Evolutionary conservation across 2,797 vertebrate genomes (phyloP).

Genomic region (Sarcoramphus papa): DNA sequence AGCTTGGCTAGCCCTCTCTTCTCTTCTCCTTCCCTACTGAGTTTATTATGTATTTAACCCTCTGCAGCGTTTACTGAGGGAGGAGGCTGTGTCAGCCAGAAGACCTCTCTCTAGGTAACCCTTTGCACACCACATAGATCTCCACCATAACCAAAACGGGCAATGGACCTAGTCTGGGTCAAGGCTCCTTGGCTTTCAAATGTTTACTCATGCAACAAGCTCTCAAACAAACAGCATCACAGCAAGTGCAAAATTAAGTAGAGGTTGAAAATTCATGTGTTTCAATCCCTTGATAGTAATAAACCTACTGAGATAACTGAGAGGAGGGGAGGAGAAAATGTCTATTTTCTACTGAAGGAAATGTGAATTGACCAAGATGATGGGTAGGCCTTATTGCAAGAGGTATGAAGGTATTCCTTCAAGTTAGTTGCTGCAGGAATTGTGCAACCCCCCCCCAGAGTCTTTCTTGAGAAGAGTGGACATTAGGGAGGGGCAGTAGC

Average conservation of each 20-base stretch:
- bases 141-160: neutral
- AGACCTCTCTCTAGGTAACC: neutral
- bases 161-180: neutral
- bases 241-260: neutral
- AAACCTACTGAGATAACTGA: neutral
- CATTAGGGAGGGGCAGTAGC: neutral
- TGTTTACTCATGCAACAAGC: neutral
- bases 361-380: neutral
- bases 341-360: neutral
- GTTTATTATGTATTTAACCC: constrained; percentile 50
- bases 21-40: constrained; percentile 16
- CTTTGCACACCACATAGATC: neutral
- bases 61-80: neutral
- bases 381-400: neutral
- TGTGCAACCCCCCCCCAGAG: neutral
- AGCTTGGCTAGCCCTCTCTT: constrained; percentile 34
- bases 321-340: neutral
- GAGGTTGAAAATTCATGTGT: neutral
- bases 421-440: neutral
- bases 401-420: neutral
- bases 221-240: neutral
- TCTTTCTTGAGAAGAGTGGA: neutral
- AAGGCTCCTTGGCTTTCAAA: neutral
- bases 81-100: constrained; percentile 5
- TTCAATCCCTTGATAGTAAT: neutral